Base-by-base conservation (phyloP, 1,140 invertebrate species). In the Wiebesia pumilae region DNA sequence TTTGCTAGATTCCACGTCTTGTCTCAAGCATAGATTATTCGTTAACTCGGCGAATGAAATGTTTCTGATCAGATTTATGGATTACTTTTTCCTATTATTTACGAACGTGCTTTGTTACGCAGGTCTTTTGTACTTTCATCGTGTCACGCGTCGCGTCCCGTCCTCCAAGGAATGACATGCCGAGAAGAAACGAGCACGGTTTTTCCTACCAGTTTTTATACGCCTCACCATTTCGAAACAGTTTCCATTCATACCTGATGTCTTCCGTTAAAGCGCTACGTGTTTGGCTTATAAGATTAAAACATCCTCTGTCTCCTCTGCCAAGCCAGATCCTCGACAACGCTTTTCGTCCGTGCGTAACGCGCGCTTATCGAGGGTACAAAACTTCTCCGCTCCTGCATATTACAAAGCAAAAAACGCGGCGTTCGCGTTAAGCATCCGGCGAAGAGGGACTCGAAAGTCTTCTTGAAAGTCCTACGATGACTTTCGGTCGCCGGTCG, bases 201-300 rank as follows among this genome's bases (percentile, higher is more conserved):
- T 43, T 43, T 30, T 38, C 21, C 4, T 30, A 4, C 27, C 6
- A 7, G 6, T 69, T 69, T 69, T 35, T 69, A 38, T 6, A 38
- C 16, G 69, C 16, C 1, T 71, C 21, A 71, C 35, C 6, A 38
- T 38, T 71, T 71, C 21, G 1, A 71, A 71, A 71, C 69, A 1
- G 30, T 16, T 19, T 24, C 71, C 71, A 75, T 75, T 43, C 71
- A 75, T 38, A 43, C 38, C 38, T 21, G 71, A 43, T 43, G 40
- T 27, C 40, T 69, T 73, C 71, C 0, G 38, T n/a, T 43, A 75
- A 75, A 75, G 40, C 38, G 1, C 38, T 75, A 43, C 38, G 71
- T 43, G 71, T 75, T 43, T 43, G 71, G 71, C 4, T 75, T 75
- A 75, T 40, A 35, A 40, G 69, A 73, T 73, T 73, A 73, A 40